These are phyloP conservation scores for Dasypolia templi DNA, from an alignment of 2,888 invertebrate species.

Conservation along the genomic window DNA sequence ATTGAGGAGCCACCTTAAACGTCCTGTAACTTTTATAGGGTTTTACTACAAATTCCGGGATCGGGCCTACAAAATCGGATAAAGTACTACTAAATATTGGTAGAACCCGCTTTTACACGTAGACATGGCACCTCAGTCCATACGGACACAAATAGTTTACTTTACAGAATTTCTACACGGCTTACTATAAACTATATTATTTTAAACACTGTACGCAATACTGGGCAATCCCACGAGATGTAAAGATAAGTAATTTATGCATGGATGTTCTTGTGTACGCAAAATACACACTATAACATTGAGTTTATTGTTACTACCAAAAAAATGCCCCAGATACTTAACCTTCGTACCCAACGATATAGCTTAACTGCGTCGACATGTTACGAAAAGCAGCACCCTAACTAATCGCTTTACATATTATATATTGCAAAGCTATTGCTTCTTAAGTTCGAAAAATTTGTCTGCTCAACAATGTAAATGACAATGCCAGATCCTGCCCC, in stretches of 20 bases:
- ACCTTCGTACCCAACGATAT: constrained; percentile 33
- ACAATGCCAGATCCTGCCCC: too few species aligned
- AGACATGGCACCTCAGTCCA: too few species aligned
- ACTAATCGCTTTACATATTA: too few species aligned
- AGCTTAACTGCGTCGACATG: constrained; percentile 9
- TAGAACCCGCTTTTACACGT: too few species aligned
- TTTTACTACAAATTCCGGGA: too few species aligned
- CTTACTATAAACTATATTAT: neutral
- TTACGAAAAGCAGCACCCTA: constrained; percentile 40
- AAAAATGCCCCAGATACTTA: constrained; percentile 8
- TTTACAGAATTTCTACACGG: constrained; percentile 15
- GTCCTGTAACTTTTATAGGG: too few species aligned
- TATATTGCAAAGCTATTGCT: too few species aligned
- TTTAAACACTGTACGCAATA: constrained; percentile 1
- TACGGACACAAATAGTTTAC: constrained; percentile 13
- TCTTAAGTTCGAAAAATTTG: too few species aligned
- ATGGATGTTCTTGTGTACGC: constrained; percentile 1
- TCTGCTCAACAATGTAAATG: too few species aligned
- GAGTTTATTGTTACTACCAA: constrained; percentile 11
- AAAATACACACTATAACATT: neutral
- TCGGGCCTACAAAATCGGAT: too few species aligned
- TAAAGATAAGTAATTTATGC: constrained; percentile 25
- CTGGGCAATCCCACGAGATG: neutral
- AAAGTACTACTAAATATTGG: too few species aligned
- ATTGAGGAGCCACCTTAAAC: too few species aligned